These are phyloP conservation scores for Sinocyclocheilus rhinocerous DNA, from an alignment of 2,113 vertebrate species.

Conservation along the genomic window DNA sequence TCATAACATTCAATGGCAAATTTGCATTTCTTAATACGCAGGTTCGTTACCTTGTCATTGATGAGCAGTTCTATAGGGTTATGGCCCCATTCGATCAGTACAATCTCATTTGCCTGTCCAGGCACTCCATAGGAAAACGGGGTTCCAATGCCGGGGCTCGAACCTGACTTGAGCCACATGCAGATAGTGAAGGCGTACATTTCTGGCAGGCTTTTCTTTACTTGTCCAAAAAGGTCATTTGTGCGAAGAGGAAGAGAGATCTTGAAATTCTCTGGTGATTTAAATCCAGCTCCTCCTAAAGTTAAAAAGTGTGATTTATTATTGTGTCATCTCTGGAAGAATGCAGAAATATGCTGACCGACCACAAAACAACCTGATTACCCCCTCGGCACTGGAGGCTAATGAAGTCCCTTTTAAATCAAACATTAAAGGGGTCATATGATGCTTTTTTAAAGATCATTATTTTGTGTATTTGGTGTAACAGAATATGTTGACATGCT, in stretches of 20 bases:
- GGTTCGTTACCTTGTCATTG: constrained; percentile 89
- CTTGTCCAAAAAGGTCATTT: constrained; percentile 91
- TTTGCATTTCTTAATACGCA: background rate
- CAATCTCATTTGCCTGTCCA: constrained; percentile 96
- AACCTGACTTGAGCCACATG: constrained; percentile 94
- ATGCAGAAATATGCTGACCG: background rate
- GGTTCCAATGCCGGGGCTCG: constrained; percentile 91
- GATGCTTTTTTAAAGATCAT: too few species aligned
- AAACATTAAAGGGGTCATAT: too few species aligned
- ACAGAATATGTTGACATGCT: too few species aligned
- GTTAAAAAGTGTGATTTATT: constrained; percentile 38
- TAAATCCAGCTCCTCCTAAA: constrained; percentile 84
- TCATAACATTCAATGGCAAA: background rate
- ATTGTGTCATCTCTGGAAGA: constrained; percentile 29
- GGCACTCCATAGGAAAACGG: constrained; percentile 95
- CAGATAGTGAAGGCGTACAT: constrained; percentile 96
- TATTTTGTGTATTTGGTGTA: too few species aligned
- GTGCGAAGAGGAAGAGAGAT: constrained; percentile 85
- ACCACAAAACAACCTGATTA: constrained; percentile 24
- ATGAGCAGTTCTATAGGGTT: constrained; percentile 96
- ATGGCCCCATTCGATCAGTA: constrained; percentile 97
- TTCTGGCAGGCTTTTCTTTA: constrained; percentile 95
- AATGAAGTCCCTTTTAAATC: background rate
- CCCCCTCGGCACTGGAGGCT: background rate
- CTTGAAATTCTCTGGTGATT: constrained; percentile 93